Evolutionary conservation across 2,113 vertebrate genomes (phyloP), one percentile per base, ranked within the genome.

Genomic region (Lipophrys pholis): DNA sequence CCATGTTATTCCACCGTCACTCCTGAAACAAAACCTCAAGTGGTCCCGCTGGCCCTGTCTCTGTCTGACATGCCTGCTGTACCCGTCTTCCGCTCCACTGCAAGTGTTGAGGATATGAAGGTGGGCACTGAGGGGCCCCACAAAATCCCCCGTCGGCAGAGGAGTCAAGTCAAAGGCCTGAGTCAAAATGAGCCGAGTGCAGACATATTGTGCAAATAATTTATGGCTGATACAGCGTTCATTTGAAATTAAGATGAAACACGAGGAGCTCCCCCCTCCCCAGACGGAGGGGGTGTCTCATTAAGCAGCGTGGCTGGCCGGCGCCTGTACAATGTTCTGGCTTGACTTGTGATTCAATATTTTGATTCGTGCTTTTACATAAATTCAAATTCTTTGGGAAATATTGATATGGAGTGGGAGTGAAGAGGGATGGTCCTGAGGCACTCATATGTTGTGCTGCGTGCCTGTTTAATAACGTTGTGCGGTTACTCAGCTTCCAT

Each of bases 21-120:
- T 76, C 65, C 71, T 79, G 72, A 89, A 87, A 82, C 61, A 76
- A 70, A 86, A 69, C 72, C 69, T 30, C 78, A 82, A 85, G 72
- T 87, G 71, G 76, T 90, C 90, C 83, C 78, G 77, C 49, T 8
- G 70, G 84, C 72, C 73, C 81, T 72, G 81, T 90, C 87, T 85
- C 80, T 82, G 66, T 82, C 72, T 91, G 90, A 90, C 87, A 89
- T 81, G 80, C 68, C 83, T 82, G 82, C 84, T 90, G 86, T 87
- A 90, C 83, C 83, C 58, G 71, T 90, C 85, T 89, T 91, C 76
- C 62, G 69, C 89, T 90, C 78, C 65, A 42, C 87, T 91, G 87
- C 71, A 89, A 91, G 70, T 88, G 83, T 89, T 89, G 81, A 91
- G 66, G 80, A 90, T 82, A 84, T 86, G 78, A 82, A 79, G 87